These are phyloP conservation scores for Meloidogyne hapla DNA, from an alignment of 1,140 invertebrate genomes.

Conservation along the genomic window DNA sequence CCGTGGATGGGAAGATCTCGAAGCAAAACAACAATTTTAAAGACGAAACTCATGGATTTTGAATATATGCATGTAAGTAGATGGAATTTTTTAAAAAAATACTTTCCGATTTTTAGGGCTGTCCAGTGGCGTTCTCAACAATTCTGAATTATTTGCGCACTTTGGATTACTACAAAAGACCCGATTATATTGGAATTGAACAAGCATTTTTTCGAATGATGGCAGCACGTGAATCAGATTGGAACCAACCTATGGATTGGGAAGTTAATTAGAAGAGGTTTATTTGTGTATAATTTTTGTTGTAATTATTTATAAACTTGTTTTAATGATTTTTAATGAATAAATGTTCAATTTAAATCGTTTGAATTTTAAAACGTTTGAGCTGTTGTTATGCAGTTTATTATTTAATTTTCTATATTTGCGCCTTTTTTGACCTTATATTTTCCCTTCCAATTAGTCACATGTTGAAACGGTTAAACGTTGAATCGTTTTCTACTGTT, in stretches of 20 bases:
- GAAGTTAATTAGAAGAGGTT: neutral
- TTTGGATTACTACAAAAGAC: slow-evolving; percentile 3
- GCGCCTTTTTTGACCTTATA: too few species aligned
- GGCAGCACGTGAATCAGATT: neutral
- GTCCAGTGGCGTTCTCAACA: neutral
- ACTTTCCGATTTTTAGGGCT: neutral
- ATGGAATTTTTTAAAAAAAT: too few species aligned
- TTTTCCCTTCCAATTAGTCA: too few species aligned
- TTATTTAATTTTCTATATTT: too few species aligned
- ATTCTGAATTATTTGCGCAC: neutral
- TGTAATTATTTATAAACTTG: too few species aligned
- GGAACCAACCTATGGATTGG: neutral
- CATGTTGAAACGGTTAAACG: neutral
- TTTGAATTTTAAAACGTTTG: too few species aligned
- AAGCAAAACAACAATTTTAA: neutral
- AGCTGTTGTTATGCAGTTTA: too few species aligned
- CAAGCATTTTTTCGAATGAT: neutral
- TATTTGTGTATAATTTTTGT: too few species aligned
- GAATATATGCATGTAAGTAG: neutral
- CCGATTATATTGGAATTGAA: slow-evolving; percentile 2
- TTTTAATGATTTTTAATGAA: too few species aligned
- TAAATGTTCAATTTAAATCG: too few species aligned
- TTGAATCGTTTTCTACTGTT: neutral
- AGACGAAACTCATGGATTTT: slow-evolving; percentile 3
- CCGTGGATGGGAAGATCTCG: neutral